Percentiles rank a stretch among this genome's conserved stretches.
phyloP scores from a whole-genome alignment of 2,113 vertebrate genomes.

The Grantiella picta region DNA sequence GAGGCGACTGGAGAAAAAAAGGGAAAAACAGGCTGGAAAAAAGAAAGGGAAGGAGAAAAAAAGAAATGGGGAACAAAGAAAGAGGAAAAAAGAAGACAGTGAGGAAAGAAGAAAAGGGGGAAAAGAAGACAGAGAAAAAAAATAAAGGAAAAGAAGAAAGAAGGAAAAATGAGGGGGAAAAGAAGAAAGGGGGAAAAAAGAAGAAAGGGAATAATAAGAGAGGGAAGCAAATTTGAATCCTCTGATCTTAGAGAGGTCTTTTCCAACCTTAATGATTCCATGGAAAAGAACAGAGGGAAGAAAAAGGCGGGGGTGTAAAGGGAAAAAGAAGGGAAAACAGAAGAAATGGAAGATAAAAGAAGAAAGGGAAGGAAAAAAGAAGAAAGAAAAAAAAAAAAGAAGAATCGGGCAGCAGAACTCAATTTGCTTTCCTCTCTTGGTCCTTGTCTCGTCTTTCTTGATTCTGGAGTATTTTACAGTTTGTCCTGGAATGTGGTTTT shows the following conservation, averaged over 20 bases:
- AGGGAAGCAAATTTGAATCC: not conserved
- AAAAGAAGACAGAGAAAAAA: not conserved
- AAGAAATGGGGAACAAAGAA: no score
- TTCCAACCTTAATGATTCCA: not conserved
- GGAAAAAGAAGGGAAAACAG: not conserved
- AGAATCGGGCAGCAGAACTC: not conserved
- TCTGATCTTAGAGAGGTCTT: not conserved
- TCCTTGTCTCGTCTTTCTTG: rapidly evolving
- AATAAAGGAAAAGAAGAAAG: not conserved
- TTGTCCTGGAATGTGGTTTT: not conserved
- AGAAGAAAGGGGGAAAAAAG: not conserved
- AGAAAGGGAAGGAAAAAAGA: not conserved
- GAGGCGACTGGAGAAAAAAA: not conserved
- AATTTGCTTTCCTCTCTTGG: not conserved
- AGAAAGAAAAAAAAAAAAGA: not conserved
- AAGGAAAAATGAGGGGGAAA: no score
- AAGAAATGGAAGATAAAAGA: not conserved
- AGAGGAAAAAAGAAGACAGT: rapidly evolving
- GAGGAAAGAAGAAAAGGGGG: no score
- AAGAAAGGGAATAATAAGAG: not conserved
- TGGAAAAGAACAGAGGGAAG: not conserved
- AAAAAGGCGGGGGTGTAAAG: not conserved
- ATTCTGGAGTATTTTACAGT: not conserved
- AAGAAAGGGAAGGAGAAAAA: not conserved
- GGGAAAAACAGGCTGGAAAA: not conserved